These are phyloP conservation scores for Trichogramma evanescens DNA, from an alignment of 2,888 invertebrate genomes.

Conservation along the genomic window DNA sequence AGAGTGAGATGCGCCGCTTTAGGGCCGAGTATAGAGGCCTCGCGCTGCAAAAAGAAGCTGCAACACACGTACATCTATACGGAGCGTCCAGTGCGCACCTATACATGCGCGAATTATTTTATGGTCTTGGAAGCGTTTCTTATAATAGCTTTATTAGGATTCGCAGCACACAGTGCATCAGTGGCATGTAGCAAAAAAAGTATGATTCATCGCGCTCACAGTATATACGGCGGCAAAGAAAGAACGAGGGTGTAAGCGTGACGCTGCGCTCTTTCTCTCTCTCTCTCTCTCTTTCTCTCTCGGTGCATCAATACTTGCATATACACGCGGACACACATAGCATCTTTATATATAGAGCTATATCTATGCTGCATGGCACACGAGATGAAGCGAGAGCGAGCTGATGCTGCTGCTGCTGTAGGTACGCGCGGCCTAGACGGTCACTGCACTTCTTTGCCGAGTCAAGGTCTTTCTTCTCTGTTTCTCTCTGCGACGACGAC, in stretches of 20 bases:
- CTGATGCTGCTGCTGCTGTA: no score
- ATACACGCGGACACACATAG: no score
- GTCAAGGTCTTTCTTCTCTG: no score
- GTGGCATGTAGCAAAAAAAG: neutral
- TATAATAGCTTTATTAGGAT: constrained; percentile 11
- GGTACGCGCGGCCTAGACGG: no score
- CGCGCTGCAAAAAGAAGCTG: neutral
- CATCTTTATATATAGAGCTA: no score
- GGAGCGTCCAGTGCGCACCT: neutral
- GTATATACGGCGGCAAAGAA: neutral
- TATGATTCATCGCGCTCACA: neutral
- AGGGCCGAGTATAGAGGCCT: no score
- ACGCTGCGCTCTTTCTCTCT: constrained; percentile 7
- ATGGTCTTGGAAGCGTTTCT: neutral
- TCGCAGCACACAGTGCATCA: no score
- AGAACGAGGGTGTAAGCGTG: constrained; percentile 16
- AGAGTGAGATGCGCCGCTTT: neutral
- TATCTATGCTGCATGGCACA: no score
- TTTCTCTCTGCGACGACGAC: no score
- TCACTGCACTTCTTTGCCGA: no score
- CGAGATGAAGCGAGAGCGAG: no score
- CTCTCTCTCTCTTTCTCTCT: neutral
- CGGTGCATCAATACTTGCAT: no score
- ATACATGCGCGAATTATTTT: constrained; percentile 1
- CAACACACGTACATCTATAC: constrained; percentile 9